Evolutionary conservation across 92 coral and sea anemone species (phyloP), one percentile per base, ranked within the genome.

Genomic region (Zoanthus solanderi): DNA sequence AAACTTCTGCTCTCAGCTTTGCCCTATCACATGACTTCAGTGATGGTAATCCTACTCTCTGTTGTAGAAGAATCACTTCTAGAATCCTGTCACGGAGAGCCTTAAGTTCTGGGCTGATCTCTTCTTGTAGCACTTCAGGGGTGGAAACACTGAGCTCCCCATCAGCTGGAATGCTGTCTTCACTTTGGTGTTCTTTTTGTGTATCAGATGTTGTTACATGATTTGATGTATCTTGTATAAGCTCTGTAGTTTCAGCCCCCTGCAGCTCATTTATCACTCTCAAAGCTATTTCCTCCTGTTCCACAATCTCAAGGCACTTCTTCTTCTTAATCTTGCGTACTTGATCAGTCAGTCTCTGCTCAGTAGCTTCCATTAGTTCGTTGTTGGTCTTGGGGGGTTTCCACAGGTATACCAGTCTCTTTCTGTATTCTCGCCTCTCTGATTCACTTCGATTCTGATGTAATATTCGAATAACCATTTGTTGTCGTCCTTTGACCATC

Each of bases 341-440:
- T 76, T 87, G 90, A 57, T 87, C 85, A 87, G 78, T 75, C 77
- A 87, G 11, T 87, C 78, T 87, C 71, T 87, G 78, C 86, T 87
- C 86, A 0, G 76, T 77, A 54, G 78, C 90, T 87, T 87, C 90
- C 23, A 56, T 87, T 68, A 87, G 57, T 17, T 78, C 79, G 17
- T 78, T 2, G 72, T 85, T 85, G 83, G 48, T 75, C 83, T 85
- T 73, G 50, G 7, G 52, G 44, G 83, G 74, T 74, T 23, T 73
- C 83, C 83, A 73, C 54, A 85, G 50, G 47, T 54, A 52, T 52
- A 73, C 37, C 80, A 85, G 53, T 85, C 83, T 85, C 34, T 75
- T 74, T 75, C 14, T 57, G 52, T 47, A 47, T 4, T 8, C 52
- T 47, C 52, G 8, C 8, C 52, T 47, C 52, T 47, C 52, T 47